phyloP scores from a whole-genome alignment of 2,113 vertebrate species.

The Chrysemys picta region DNA sequence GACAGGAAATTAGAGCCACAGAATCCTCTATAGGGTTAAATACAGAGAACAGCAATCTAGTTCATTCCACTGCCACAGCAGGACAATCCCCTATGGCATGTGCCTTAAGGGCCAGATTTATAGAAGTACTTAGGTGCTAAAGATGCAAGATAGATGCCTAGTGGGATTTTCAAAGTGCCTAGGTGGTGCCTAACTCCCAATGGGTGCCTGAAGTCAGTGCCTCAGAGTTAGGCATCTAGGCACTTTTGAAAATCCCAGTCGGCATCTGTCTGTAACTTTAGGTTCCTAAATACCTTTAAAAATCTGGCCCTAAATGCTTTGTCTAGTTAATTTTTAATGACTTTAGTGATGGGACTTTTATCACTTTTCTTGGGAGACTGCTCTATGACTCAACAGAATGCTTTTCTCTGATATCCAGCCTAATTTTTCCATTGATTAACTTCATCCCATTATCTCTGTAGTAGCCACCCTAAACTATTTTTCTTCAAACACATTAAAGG shows the following conservation, averaged over 20 bases:
- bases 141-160: not conserved
- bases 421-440: not conserved
- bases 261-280: not conserved
- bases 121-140: conserved; percentile 1
- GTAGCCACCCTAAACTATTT: not conserved
- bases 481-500: not conserved
- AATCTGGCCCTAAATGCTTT: not conserved
- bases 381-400: not conserved
- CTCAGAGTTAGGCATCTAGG: not conserved
- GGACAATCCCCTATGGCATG: conserved; percentile 17
- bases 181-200: not conserved
- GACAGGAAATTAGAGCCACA: conserved; percentile 23
- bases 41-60: conserved; percentile 8
- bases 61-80: not conserved
- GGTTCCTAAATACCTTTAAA: not conserved
- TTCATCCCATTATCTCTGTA: not conserved
- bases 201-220: not conserved
- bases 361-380: not conserved
- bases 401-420: not conserved
- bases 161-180: too few relatives aligned
- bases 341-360: not conserved
- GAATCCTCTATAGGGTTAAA: not conserved
- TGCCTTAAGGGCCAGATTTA: not conserved
- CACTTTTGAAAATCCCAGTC: not conserved
- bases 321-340: not conserved